A percentile compares a stretch with the other conserved stretches of the same genome.
Conservation (phyloP, 1,140 invertebrate genomes). For the Atopsyche davidsoni region DNA sequence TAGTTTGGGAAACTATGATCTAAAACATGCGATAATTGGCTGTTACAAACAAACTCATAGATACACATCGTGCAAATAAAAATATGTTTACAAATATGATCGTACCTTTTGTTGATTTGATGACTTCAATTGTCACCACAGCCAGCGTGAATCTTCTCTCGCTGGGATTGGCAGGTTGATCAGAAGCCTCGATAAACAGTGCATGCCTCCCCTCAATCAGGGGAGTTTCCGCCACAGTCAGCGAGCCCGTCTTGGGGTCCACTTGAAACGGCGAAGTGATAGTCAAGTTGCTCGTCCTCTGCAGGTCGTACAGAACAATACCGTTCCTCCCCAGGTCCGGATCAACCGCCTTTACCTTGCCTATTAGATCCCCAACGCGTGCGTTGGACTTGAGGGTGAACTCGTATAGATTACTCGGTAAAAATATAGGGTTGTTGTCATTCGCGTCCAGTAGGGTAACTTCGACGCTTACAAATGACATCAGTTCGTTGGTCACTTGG, state of each 20-base stretch:
- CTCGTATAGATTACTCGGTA: slow-evolving; percentile 75
- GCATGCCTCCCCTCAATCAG: slow-evolving; percentile 64
- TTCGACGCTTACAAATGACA: slow-evolving; percentile 66
- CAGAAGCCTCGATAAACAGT: slow-evolving; percentile 73
- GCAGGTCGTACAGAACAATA: slow-evolving; percentile 68
- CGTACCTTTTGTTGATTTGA: slow-evolving; percentile 50
- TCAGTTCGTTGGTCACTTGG: slow-evolving; percentile 41
- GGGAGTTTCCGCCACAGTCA: slow-evolving; percentile 63
- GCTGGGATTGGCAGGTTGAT: slow-evolving; percentile 74
- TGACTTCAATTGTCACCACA: slow-evolving; percentile 71
- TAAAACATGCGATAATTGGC: too few relatives aligned
- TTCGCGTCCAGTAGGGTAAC: slow-evolving; percentile 79
- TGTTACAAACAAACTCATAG: too few relatives aligned
- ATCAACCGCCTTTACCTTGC: slow-evolving; percentile 71
- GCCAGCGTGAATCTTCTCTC: slow-evolving; percentile 73
- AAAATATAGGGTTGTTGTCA: slow-evolving; percentile 79
- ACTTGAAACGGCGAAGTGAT: slow-evolving; percentile 63
- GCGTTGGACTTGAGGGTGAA: slow-evolving; percentile 65
- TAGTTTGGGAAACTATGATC: too few relatives aligned
- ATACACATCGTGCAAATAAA: too few relatives aligned
- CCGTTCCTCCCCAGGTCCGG: slow-evolving; percentile 76
- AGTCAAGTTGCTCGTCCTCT: slow-evolving; percentile 60
- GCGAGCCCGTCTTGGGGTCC: slow-evolving; percentile 62
- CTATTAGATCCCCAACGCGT: slow-evolving; percentile 61
- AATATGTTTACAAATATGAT: too few relatives aligned